Conservation (phyloP, 2,888 invertebrate species). For the Stratiomys singularior region DNA sequence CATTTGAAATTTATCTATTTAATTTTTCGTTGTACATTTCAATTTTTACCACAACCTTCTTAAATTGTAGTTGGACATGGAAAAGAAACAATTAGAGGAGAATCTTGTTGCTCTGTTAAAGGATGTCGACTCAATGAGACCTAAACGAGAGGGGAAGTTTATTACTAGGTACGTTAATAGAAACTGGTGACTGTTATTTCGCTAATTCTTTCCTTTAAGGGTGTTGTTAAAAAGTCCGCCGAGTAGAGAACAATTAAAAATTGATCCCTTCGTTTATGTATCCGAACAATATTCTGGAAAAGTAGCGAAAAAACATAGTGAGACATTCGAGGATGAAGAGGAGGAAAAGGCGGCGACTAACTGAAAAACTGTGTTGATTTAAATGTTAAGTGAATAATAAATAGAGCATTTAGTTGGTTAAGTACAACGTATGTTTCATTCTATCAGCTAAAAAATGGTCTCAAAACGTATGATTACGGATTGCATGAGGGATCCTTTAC, state of each 20-base stretch:
- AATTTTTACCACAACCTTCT: no score
- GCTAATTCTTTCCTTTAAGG: constrained; percentile 61
- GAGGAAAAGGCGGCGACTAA: not conserved
- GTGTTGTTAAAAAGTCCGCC: constrained; percentile 73
- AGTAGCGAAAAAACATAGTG: not conserved
- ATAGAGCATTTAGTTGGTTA: no score
- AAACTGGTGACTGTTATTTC: not conserved
- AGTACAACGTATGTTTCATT: no score
- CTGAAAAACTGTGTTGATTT: not conserved
- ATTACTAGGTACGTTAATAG: constrained; percentile 67
- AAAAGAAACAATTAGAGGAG: constrained; percentile 73
- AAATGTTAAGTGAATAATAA: no score
- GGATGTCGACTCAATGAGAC: constrained; percentile 73
- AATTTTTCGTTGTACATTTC: not conserved
- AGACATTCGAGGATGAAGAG: not conserved
- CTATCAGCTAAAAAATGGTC: no score
- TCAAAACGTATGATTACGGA: no score
- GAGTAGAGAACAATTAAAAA: constrained; percentile 74
- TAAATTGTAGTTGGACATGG: constrained; percentile 80
- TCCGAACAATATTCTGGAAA: constrained; percentile 55
- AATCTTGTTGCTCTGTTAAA: constrained; percentile 76
- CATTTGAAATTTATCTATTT: not conserved
- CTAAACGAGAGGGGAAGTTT: constrained; percentile 76
- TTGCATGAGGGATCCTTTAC: no score
- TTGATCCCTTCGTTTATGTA: constrained; percentile 72